A percentile compares a stretch with the other conserved stretches of the same genome.
Conservation (phyloP, 2,888 invertebrate species). For the Sturmia bella region DNA sequence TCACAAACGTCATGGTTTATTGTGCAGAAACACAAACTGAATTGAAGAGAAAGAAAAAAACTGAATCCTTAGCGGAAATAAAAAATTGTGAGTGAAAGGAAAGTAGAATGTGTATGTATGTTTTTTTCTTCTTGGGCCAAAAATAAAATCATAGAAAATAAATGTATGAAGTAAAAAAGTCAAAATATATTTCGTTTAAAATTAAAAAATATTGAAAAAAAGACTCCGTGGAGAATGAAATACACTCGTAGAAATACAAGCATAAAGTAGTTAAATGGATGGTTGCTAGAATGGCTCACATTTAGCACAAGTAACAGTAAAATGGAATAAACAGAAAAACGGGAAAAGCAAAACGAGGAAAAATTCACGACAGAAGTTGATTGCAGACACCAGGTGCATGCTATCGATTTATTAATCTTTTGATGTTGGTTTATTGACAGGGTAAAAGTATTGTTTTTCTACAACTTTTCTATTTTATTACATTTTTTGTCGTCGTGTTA, state of each 20-base stretch:
- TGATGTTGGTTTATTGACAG: conserved; percentile 69
- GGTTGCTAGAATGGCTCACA: conserved; percentile 4
- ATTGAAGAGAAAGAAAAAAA: conserved; percentile 13
- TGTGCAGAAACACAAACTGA: conserved; percentile 53
- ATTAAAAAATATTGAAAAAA: conserved; percentile 44
- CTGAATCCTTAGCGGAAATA: conserved; percentile 48
- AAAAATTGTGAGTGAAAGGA: conserved; percentile 53
- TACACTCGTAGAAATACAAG: conserved; percentile 20
- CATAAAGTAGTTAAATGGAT: conserved; percentile 32
- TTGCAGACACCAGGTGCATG: conserved; percentile 70
- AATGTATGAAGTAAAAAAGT: conserved; percentile 25
- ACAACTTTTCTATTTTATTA: conserved; percentile 36
- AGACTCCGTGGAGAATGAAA: conserved; percentile 48
- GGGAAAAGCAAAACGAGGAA: neutral
- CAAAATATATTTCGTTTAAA: conserved; percentile 42
- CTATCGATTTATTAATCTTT: conserved; percentile 71
- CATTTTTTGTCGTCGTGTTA: conserved; percentile 1
- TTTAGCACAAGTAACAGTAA: conserved; percentile 10
- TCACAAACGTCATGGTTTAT: conserved; percentile 57
- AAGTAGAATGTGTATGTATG: conserved; percentile 2
- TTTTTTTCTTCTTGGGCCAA: conserved; percentile 1
- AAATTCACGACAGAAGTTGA: conserved; percentile 64
- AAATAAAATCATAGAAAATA: conserved; percentile 37
- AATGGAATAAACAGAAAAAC: conserved; percentile 10
- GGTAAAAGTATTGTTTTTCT: conserved; percentile 65